Evolutionary conservation across 35 echinoderm and acorn worm species (phyloP), one percentile per base, ranked within the genome.

Genomic region (Chiridota heheva): DNA sequence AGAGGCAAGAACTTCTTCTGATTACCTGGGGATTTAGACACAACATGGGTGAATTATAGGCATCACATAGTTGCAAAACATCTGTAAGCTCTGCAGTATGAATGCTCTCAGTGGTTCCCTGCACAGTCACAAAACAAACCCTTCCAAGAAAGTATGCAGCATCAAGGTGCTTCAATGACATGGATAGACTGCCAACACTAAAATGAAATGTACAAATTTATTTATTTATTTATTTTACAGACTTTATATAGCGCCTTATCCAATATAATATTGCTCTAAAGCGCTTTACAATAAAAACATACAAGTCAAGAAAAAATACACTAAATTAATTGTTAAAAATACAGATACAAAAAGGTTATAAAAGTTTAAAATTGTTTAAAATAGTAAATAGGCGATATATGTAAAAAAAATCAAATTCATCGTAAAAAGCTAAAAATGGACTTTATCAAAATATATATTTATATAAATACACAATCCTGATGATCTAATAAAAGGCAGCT

Each of bases 31-130:
- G 47, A 44, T 70, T 84, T 47, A 69, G 84, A 40, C 77, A 91
- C 8, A 97, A 55, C 93, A 97, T 84, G 16, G 84, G 93, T 16
- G 89, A 91, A 42, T 97, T 68, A 36, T 86, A 87, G 0, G 93
- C 69, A 84, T 97, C 88, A 81, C 93, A 91, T 26, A 97, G 72
- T 25, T 80, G 80, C 10, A 81, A 66, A 27, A 97, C 73, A 38
- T 87, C 67, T 31, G 39, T 82, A 22, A 91, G 42, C 57, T 91
- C 80, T 18, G 88, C 84, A 38, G 59, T 58, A n/a, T 91, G 88
- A 27, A 83, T 57, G 58, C 63, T 53, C 2, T 90, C 72, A 40
- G 81, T 80, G 56, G 36, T 75, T 6, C 79, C 88, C 44, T 88
- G 73, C 20, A 67, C 32, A 3, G 81, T 57, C 16, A 91, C 67